Conservation (phyloP, 2,113 vertebrate genomes). For the Baryphthengus martii region DNA sequence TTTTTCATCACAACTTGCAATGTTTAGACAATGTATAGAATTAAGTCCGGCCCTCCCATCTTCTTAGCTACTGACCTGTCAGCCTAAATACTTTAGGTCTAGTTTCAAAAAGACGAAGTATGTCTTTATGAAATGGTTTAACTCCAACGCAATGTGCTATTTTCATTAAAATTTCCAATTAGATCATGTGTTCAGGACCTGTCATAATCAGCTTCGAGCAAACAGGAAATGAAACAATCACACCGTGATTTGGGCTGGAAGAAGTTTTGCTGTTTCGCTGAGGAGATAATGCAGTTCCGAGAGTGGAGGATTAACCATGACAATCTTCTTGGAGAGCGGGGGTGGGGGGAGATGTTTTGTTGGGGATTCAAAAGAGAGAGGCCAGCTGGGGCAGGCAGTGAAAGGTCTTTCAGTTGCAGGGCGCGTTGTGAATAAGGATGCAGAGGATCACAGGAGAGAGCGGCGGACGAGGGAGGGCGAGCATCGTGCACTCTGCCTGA, state of each 20-base stretch:
- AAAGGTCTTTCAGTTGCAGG: not conserved
- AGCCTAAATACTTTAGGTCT: not conserved
- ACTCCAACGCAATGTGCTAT: not conserved
- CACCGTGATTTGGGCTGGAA: not conserved
- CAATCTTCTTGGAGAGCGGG: not conserved
- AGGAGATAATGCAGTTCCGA: not conserved
- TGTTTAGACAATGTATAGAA: not conserved
- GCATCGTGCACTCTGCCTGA: accelerated
- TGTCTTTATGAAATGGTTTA: not conserved
- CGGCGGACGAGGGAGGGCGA: accelerated
- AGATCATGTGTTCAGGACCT: not conserved
- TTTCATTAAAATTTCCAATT: not conserved
- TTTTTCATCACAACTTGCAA: not conserved
- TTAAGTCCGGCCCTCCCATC: not conserved
- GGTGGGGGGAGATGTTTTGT: not conserved
- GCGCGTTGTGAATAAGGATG: not conserved
- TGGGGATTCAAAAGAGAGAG: not conserved
- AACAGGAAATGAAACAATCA: not conserved
- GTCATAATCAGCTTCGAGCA: not conserved
- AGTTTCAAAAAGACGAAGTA: not conserved
- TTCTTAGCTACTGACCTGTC: not conserved
- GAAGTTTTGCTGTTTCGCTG: not conserved
- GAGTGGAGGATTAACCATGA: not conserved
- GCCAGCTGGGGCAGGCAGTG: not conserved
- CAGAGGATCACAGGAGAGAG: not conserved